Percentiles rank a stretch among this genome's conserved stretches.
Evolutionary conservation across 2,797 vertebrate genomes (phyloP).

Genomic region (Pteropus rufus): DNA sequence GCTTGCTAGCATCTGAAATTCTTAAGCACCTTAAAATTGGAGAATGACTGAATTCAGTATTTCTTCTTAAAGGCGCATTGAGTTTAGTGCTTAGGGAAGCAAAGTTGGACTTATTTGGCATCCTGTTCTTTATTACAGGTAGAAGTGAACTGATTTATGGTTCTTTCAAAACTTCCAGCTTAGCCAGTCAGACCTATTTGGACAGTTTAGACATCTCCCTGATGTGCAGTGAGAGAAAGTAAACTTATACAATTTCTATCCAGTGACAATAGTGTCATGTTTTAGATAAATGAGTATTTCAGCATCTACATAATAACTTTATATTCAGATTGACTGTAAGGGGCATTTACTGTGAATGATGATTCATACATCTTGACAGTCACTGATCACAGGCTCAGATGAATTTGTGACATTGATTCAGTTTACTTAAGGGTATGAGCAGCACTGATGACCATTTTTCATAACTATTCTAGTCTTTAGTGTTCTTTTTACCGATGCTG

Average conservation of each 20-base stretch:
- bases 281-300: conserved; percentile 13
- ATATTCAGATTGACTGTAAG: neutral
- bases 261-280: neutral
- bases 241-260: neutral
- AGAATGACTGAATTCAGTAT: neutral
- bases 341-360: neutral
- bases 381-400: neutral
- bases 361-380: neutral
- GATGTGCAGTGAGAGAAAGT: neutral
- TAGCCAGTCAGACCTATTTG: neutral
- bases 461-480: neutral
- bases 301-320: neutral
- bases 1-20: neutral
- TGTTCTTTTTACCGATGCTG: neutral
- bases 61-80: neutral
- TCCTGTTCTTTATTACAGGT: neutral
- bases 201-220: neutral
- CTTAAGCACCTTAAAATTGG: neutral
- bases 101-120: neutral
- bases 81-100: neutral
- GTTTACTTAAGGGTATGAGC: neutral
- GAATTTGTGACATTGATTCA: neutral
- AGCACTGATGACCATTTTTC: neutral
- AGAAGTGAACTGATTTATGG: neutral
- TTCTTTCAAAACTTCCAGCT: neutral